Evolutionary conservation across 2,888 invertebrate genomes (phyloP).

Genomic region (Halocaridina rubra): DNA sequence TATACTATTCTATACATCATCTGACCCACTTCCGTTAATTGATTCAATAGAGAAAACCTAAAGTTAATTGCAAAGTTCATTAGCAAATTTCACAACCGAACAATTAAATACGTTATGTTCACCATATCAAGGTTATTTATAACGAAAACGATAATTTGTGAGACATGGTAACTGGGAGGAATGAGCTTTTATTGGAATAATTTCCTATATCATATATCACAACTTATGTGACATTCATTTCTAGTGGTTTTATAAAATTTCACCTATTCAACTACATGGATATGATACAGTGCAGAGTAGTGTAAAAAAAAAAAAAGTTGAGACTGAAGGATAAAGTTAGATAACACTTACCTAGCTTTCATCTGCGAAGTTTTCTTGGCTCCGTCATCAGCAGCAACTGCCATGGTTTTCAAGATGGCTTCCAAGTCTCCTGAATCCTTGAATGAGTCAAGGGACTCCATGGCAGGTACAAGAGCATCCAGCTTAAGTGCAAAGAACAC

Average conservation of each 20-base stretch:
- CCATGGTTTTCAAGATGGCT: conserved; percentile 56
- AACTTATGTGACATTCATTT: too few relatives aligned
- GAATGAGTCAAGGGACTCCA: conserved; percentile 66
- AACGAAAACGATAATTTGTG: too few relatives aligned
- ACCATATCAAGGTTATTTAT: too few relatives aligned
- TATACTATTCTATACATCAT: too few relatives aligned
- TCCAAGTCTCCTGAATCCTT: not conserved
- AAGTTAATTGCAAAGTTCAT: too few relatives aligned
- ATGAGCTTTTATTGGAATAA: too few relatives aligned
- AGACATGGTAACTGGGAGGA: too few relatives aligned
- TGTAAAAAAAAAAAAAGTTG: not conserved
- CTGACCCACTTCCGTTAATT: too few relatives aligned
- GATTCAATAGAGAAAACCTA: too few relatives aligned
- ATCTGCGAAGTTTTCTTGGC: conserved; percentile 68
- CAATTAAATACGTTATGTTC: too few relatives aligned
- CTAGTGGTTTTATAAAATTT: too few relatives aligned
- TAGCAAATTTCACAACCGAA: too few relatives aligned
- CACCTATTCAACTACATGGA: not conserved
- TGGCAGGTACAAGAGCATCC: conserved; percentile 73
- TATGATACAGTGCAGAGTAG: not conserved
- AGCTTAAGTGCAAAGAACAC: conserved; percentile 71
- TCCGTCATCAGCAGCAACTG: conserved; percentile 66
- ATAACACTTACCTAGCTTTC: conserved; percentile 66
- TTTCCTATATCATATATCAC: not conserved
- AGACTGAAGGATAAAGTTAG: not conserved